Percentiles rank a stretch among this genome's conserved stretches.
Conservation (phyloP, 2,888 invertebrate species). For the Melangyna quadrimaculata region DNA sequence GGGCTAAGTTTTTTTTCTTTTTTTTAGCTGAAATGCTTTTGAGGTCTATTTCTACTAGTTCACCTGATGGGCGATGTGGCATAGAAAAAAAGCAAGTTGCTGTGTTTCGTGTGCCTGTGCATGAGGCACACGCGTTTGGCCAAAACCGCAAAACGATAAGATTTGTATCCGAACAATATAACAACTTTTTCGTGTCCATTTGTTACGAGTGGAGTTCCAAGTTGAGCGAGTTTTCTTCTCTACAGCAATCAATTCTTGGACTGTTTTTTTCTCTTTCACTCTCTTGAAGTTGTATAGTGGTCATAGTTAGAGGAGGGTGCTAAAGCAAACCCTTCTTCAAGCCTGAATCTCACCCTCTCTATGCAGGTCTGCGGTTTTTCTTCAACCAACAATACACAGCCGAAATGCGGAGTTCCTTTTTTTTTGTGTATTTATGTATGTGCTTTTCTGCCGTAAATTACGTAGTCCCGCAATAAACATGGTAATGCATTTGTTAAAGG, state of each 20-base stretch:
- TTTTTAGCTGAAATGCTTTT: constrained; percentile 17
- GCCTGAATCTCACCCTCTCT: constrained; percentile 40
- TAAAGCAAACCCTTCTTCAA: constrained; percentile 31
- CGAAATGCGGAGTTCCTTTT: constrained; percentile 38
- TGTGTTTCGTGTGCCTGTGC: too few relatives aligned
- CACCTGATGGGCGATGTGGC: neutral
- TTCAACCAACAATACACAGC: constrained; percentile 9
- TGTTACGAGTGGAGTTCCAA: constrained; percentile 40
- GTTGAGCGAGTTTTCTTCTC: constrained; percentile 18
- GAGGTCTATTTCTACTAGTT: constrained; percentile 1
- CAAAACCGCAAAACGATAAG: constrained; percentile 66
- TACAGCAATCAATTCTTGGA: constrained; percentile 35
- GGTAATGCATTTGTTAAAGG: constrained; percentile 49
- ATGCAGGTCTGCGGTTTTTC: constrained; percentile 58
- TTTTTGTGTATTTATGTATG: neutral
- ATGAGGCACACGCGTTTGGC: constrained; percentile 35
- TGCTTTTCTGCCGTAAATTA: constrained; percentile 58
- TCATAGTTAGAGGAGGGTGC: constrained; percentile 16
- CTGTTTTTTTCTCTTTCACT: neutral
- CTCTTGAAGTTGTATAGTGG: neutral
- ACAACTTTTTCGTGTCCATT: constrained; percentile 56
- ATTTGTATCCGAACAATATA: constrained; percentile 54
- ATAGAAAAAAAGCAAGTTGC: neutral
- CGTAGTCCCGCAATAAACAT: constrained; percentile 64
- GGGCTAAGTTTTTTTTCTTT: neutral